Conservation (phyloP, 2,888 invertebrate species). For the Chromoteleia sp. region DNA sequence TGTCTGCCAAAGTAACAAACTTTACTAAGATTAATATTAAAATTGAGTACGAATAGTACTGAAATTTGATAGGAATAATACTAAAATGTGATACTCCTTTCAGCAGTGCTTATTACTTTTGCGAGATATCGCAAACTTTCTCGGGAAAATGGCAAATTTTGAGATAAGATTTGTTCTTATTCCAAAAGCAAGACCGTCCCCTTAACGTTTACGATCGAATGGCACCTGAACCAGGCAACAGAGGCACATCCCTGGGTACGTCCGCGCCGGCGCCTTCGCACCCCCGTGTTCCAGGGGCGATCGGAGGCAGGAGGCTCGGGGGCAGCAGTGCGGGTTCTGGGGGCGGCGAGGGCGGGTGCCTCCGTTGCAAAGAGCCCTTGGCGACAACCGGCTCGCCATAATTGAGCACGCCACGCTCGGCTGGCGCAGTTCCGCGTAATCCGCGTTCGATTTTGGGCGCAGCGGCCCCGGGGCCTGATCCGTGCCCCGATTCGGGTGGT, state of each 20-base stretch:
- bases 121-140: too few relatives aligned
- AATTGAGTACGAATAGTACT: too few relatives aligned
- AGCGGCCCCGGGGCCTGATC: constrained; percentile 14
- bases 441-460: constrained; percentile 22
- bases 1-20: too few relatives aligned
- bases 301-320: constrained; percentile 75
- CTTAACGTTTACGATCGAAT: too few relatives aligned
- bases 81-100: too few relatives aligned
- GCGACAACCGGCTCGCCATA: constrained; percentile 77
- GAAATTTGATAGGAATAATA: too few relatives aligned
- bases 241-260: constrained; percentile 33
- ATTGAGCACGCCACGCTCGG: constrained; percentile 38
- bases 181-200: too few relatives aligned
- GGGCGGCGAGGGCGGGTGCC: constrained; percentile 84
- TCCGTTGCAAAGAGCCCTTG: constrained; percentile 82
- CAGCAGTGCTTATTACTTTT: too few relatives aligned
- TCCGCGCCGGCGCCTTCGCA: constrained; percentile 20
- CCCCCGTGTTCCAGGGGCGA: constrained; percentile 66
- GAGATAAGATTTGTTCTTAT: too few relatives aligned
- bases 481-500: constrained; percentile 36
- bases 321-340: constrained; percentile 84
- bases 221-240: too few relatives aligned
- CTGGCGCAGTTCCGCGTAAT: constrained; percentile 36
- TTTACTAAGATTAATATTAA: too few relatives aligned
- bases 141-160: too few relatives aligned